Conservation (phyloP, 2,113 vertebrate species). For the Pholis gunnellus region DNA sequence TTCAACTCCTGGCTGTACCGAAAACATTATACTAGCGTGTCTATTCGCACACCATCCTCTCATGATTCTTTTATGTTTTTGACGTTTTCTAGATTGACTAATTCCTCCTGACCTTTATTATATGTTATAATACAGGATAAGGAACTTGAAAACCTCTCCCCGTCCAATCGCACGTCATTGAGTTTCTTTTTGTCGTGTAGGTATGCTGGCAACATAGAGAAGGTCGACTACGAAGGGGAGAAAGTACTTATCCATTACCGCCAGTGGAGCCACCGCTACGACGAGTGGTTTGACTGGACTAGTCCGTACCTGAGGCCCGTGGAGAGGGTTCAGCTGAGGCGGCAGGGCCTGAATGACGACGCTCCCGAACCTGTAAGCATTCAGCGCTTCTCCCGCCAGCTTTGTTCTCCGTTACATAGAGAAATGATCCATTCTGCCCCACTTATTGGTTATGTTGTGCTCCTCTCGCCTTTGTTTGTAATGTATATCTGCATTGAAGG, state of each 20-base stretch:
- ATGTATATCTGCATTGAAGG: not conserved
- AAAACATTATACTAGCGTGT: not conserved
- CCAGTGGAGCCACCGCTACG: constrained; percentile 99
- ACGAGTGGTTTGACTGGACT: constrained; percentile 99
- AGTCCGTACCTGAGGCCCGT: constrained; percentile 96
- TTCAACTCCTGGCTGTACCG: not conserved
- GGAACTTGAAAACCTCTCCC: not conserved
- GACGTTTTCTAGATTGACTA: constrained; percentile 1
- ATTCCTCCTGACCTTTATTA: not conserved
- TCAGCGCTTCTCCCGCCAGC: not conserved
- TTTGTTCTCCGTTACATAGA: not conserved
- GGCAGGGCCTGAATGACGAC: constrained; percentile 92
- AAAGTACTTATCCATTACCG: constrained; percentile 98
- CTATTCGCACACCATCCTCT: not conserved
- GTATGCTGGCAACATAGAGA: constrained; percentile 96
- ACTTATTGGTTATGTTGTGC: not conserved
- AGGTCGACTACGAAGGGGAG: constrained; percentile 95
- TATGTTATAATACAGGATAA: not conserved
- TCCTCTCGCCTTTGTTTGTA: not conserved
- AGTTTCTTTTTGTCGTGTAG: constrained; percentile 70
- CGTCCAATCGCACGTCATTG: not conserved
- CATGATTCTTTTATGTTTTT: not conserved
- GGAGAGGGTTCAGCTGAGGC: constrained; percentile 94
- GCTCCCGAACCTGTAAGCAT: constrained; percentile 87
- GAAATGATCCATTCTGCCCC: not conserved